Evolutionary conservation across 1,140 invertebrate genomes (phyloP).

Genomic region (Zaprionus gabonicus): DNA sequence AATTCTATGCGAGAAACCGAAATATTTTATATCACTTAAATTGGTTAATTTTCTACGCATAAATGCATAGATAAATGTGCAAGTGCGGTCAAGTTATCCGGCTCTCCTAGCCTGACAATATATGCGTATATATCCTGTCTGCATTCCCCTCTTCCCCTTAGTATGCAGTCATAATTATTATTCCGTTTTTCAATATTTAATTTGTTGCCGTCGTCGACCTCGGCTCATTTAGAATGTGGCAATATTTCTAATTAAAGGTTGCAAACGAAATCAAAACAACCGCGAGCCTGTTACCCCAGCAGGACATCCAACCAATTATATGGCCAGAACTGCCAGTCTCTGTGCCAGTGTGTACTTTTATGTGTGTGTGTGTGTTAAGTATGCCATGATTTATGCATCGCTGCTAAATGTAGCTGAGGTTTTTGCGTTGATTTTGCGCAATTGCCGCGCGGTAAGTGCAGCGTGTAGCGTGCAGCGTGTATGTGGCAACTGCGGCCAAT

Average conservation of each 20-base stretch:
- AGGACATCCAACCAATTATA: constrained; percentile 46
- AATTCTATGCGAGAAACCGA: constrained; percentile 1
- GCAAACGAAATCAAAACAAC: constrained; percentile 81
- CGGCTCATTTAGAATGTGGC: constrained; percentile 76
- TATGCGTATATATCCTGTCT: constrained; percentile 2
- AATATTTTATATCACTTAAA: constrained; percentile 77
- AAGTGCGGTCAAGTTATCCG: constrained; percentile 45
- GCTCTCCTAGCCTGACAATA: constrained; percentile 10
- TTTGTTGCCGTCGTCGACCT: constrained; percentile 48
- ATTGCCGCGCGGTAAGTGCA: constrained; percentile 28
- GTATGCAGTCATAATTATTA: constrained; percentile 62
- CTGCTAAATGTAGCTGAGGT: constrained; percentile 77
- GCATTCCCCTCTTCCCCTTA: background rate
- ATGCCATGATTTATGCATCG: constrained; percentile 79
- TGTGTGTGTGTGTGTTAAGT: constrained; percentile 62
- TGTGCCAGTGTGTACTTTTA: constrained; percentile 7
- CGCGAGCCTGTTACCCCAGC: constrained; percentile 59
- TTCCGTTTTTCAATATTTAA: constrained; percentile 79
- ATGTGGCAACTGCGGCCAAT: constrained; percentile 37
- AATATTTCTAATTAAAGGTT: constrained; percentile 82
- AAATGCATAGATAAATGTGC: constrained; percentile 72
- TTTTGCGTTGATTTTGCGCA: constrained; percentile 68
- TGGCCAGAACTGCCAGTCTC: constrained; percentile 6
- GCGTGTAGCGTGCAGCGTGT: background rate
- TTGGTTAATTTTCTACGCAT: constrained; percentile 74